Evolutionary conservation across 2,888 invertebrate species (phyloP), one percentile per base, ranked within the genome.

Genomic region (Molanna angustata): DNA sequence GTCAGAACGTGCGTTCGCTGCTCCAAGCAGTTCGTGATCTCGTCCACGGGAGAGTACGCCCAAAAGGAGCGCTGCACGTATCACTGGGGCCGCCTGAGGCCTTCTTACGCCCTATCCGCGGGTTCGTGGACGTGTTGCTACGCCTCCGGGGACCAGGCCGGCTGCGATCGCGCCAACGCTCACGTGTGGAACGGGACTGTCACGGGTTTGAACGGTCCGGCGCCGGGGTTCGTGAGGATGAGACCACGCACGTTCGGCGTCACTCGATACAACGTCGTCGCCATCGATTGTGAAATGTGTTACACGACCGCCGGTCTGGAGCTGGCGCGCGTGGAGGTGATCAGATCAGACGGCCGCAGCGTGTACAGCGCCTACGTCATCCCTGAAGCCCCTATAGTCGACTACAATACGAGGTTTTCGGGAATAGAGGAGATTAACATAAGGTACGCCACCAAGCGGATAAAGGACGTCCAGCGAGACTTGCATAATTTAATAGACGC

Each of bases 271-370:
- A 45, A 33, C 21, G 83, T 90, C 1, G 94, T 86, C 69, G 90
- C 93, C 1, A 68, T 98, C 18, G 99, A 99, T 72, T 95, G 97
- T 68, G 98, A 99, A 74, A 98, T 97, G 97, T 91, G 92, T 62
- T 96, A 88, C 68, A 96, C 96, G 3, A 85, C 85, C 0, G 76
- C 79, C 16, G 97, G 97, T 1, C 73, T 90, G 42, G 96, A 97
- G 69, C 71, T 95, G 49, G 88, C 91, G 16, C 86, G 93, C 69
- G 84, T 97, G 20, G 92, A 94, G 4, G 83, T 97, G 48, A 84
- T 96, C 49, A 80, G 80, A 27, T 71, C 83, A 21, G 84, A 90
- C 64, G 87, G 90, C 3, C 77, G 81, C 40, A 70, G 87, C 20
- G 86, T 94, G 11, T 92, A 91, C 71, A 93, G 95, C 70, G 80